Evolutionary conservation across 2,888 invertebrate species (phyloP).

Genomic region (Asteroscopus sphinx): DNA sequence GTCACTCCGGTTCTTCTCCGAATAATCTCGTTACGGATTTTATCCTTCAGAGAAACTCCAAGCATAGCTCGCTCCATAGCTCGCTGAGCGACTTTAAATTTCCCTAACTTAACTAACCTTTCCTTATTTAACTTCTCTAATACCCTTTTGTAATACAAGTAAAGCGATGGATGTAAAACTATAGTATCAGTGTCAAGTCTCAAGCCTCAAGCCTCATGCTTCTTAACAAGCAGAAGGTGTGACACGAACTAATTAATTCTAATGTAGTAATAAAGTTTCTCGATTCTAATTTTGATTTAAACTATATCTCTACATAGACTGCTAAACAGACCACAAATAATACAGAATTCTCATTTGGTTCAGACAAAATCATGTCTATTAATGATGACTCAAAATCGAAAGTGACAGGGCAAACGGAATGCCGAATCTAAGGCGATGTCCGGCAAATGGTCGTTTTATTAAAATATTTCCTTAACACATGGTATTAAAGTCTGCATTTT

Average conservation of each 20-base stretch:
- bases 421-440: constrained; percentile 10
- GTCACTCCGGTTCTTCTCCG: too few species aligned
- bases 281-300: not conserved
- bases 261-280: constrained; percentile 1
- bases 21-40: too few species aligned
- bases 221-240: not conserved
- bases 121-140: too few species aligned
- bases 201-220: constrained; percentile 1
- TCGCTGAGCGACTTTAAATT: too few species aligned
- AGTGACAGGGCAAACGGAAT: constrained; percentile 26
- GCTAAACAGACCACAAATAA: not conserved
- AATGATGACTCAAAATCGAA: constrained; percentile 35
- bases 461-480: not conserved
- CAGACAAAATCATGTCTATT: not conserved
- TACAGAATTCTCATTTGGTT: not conserved
- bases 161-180: too few species aligned
- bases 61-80: too few species aligned
- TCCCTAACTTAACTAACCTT: too few species aligned
- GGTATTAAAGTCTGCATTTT: constrained; percentile 7
- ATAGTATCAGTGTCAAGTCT: too few species aligned
- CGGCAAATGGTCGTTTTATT: not conserved
- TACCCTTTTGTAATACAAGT: too few species aligned
- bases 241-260: constrained; percentile 1
- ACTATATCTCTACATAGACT: constrained; percentile 1
- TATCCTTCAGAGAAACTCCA: too few species aligned